These are phyloP conservation scores for Dipodomys merriami DNA, from an alignment of 2,113 vertebrate species.

Conservation along the genomic window DNA sequence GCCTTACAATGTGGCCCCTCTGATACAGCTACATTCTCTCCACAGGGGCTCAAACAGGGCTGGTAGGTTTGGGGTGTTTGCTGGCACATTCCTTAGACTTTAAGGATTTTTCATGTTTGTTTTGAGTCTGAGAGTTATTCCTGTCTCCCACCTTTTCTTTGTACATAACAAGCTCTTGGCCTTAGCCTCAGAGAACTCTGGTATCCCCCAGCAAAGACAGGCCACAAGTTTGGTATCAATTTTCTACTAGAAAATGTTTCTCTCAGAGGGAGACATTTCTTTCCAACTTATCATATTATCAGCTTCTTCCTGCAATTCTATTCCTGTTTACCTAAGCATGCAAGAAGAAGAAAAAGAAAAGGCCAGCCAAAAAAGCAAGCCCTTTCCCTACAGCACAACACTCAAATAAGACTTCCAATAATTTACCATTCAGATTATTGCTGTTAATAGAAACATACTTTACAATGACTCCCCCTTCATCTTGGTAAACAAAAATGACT, in stretches of 20 bases:
- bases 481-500: constrained; percentile 3
- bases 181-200: constrained; percentile 69
- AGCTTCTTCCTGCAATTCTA: background rate
- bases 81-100: constrained; percentile 57
- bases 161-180: constrained; percentile 77
- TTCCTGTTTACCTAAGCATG: background rate
- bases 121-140: background rate
- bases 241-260: constrained; percentile 77
- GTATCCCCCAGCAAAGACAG: constrained; percentile 55
- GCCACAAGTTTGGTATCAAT: constrained; percentile 48
- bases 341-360: background rate
- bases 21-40: rapidly evolving
- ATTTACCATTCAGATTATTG: background rate
- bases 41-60: background rate
- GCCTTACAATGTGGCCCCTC: background rate
- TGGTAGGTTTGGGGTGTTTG: background rate
- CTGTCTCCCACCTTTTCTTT: constrained; percentile 54
- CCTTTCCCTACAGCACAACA: background rate
- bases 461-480: background rate
- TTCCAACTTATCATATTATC: constrained; percentile 38
- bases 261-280: constrained; percentile 49
- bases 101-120: background rate
- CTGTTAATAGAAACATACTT: constrained; percentile 15
- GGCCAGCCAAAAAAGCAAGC: background rate
- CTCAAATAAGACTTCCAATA: background rate